phyloP scores from a whole-genome alignment of 2,888 invertebrate species.

The Xestobium rufovillosum region DNA sequence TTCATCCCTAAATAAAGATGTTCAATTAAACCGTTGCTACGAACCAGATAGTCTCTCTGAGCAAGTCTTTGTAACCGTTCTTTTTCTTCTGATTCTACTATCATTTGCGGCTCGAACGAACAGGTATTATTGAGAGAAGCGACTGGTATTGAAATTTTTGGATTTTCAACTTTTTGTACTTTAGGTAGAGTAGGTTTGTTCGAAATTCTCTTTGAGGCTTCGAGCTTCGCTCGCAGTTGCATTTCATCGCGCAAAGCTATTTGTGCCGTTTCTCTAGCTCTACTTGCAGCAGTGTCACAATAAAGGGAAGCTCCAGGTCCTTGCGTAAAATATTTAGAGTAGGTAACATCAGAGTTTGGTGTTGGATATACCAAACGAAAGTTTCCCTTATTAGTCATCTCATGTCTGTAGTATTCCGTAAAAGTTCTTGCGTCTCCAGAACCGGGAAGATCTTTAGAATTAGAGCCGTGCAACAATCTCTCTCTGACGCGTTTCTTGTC shows the following conservation, averaged over 20 bases:
- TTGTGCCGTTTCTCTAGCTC: conserved; percentile 69
- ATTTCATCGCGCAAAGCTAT: conserved; percentile 63
- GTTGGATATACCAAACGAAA: conserved; percentile 67
- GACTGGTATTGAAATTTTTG: conserved; percentile 11
- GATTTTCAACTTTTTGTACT: conserved; percentile 21
- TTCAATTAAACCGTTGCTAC: conserved; percentile 63
- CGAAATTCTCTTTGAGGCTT: conserved; percentile 49
- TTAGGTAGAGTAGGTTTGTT: conserved; percentile 17
- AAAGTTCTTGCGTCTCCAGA: conserved; percentile 30
- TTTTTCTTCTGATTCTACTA: conserved; percentile 64
- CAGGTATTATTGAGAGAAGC: conserved; percentile 27
- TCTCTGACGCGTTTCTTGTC: conserved; percentile 67
- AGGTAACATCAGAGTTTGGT: conserved; percentile 48
- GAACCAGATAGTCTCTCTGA: conserved; percentile 61
- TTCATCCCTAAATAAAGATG: conserved; percentile 62
- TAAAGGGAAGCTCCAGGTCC: conserved; percentile 66
- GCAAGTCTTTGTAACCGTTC: conserved; percentile 57
- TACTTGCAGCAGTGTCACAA: conserved; percentile 68
- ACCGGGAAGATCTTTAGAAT: conserved; percentile 30
- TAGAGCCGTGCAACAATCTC: conserved; percentile 55
- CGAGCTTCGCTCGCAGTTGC: conserved; percentile 52
- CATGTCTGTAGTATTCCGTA: conserved; percentile 38
- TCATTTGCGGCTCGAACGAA: conserved; percentile 59
- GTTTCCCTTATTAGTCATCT: conserved; percentile 55
- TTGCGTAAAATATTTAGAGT: conserved; percentile 66